phyloP scores from a whole-genome alignment of 2,888 invertebrate species.

The Pterobdella sp. region DNA sequence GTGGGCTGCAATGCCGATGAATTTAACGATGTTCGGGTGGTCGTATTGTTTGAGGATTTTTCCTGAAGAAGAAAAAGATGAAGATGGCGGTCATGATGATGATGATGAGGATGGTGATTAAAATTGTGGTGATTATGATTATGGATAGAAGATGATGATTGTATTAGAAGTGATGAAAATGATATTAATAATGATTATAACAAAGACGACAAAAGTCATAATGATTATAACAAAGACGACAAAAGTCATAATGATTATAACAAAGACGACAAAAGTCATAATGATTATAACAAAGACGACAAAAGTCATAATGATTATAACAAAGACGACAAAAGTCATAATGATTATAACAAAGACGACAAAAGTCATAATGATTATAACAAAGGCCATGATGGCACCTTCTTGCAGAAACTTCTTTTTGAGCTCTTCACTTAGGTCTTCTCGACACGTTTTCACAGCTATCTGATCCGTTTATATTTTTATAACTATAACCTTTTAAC shows the following conservation, averaged over 20 bases:
- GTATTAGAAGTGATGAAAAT: background rate
- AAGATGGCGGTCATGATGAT: slow-evolving; percentile 8
- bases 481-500: background rate
- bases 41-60: slow-evolving; percentile 90
- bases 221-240: background rate
- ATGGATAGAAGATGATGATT: background rate
- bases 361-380: too few species aligned
- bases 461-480: background rate
- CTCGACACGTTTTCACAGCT: background rate
- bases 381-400: background rate
- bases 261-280: too few species aligned
- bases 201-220: background rate
- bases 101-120: background rate
- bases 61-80: slow-evolving; percentile 48
- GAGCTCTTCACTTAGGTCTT: background rate
- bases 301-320: too few species aligned
- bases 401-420: background rate
- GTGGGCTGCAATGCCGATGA: slow-evolving; percentile 94
- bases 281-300: too few species aligned
- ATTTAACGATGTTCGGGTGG: slow-evolving; percentile 88
- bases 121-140: slow-evolving; percentile 9
- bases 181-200: slow-evolving; percentile 21
- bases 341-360: too few species aligned
- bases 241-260: slow-evolving; percentile 4
- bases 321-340: too few species aligned